A percentile compares a stretch with the other conserved stretches of the same genome.
phyloP scores from a whole-genome alignment of 2,797 vertebrate genomes.

The Paedocypris micromegethes region DNA sequence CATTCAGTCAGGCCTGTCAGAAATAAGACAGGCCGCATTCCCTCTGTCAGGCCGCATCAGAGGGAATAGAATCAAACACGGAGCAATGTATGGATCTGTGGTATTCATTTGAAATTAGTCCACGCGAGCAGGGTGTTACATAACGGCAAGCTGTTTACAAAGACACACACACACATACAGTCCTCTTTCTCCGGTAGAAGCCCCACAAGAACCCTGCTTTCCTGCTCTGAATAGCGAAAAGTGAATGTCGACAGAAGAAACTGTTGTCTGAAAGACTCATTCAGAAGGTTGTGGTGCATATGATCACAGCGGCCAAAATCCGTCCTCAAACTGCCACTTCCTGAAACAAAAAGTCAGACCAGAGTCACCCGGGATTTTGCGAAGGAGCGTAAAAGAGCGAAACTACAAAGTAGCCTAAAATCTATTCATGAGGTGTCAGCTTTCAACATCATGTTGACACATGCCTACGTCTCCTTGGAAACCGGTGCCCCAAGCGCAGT shows the following conservation, averaged over 20 bases:
- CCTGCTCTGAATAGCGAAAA: slow-evolving; percentile 34
- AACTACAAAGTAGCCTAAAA: slow-evolving; percentile 58
- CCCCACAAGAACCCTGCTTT: slow-evolving; percentile 18
- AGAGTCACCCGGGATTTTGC: slow-evolving; percentile 20
- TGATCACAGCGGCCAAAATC: slow-evolving; percentile 16
- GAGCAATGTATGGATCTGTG: no score
- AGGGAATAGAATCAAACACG: no score
- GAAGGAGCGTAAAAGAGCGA: slow-evolving; percentile 21
- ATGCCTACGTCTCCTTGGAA: slow-evolving; percentile 66
- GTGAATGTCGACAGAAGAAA: slow-evolving; percentile 23
- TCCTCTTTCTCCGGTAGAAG: slow-evolving; percentile 13
- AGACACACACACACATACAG: neutral
- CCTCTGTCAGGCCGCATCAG: no score
- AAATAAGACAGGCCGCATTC: no score
- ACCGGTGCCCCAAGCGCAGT: slow-evolving; percentile 61
- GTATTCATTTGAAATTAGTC: slow-evolving; percentile 14
- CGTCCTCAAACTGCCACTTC: slow-evolving; percentile 8
- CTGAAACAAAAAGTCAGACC: slow-evolving; percentile 29
- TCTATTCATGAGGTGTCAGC: slow-evolving; percentile 63
- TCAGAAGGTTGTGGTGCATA: slow-evolving; percentile 20
- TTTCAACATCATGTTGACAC: slow-evolving; percentile 65
- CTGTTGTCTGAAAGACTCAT: slow-evolving; percentile 33
- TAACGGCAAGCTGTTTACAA: slow-evolving; percentile 16
- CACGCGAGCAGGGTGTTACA: slow-evolving; percentile 17
- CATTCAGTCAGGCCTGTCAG: no score